Evolutionary conservation across 2,797 vertebrate species (phyloP).

Genomic region (Pangasius mekongensis): DNA sequence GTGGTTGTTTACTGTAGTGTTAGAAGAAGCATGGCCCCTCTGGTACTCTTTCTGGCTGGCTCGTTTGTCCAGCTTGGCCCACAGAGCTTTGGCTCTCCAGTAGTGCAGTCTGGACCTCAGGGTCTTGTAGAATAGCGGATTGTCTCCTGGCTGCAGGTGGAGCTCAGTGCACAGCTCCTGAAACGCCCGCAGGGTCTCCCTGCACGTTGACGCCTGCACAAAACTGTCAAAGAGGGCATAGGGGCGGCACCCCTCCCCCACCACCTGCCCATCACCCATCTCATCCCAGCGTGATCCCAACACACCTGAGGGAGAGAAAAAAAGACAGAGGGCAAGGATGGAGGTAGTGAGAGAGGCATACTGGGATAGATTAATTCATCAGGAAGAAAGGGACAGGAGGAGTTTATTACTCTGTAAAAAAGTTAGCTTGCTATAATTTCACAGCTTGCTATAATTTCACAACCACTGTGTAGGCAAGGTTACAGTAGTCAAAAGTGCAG

Average conservation of each 20-base stretch:
- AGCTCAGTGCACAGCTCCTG: conserved; percentile 88
- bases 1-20: conserved; percentile 80
- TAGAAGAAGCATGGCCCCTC: conserved; percentile 82
- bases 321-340: not conserved
- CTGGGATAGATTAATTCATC: not conserved
- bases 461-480: not conserved
- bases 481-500: not conserved
- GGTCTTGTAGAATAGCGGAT: conserved; percentile 82
- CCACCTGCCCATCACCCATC: conserved; percentile 68
- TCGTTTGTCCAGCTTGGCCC: conserved; percentile 92
- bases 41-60: conserved; percentile 87
- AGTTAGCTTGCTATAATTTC: not conserved
- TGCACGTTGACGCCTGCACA: conserved; percentile 89
- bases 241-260: conserved; percentile 65
- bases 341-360: not conserved
- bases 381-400: not conserved
- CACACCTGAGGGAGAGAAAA: conserved; percentile 5
- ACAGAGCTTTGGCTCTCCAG: conserved; percentile 94
- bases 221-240: conserved; percentile 91
- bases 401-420: not conserved
- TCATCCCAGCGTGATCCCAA: conserved; percentile 41
- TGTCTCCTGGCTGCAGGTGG: conserved; percentile 67
- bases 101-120: conserved; percentile 90
- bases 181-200: conserved; percentile 86
- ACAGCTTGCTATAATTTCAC: not conserved